Base-by-base conservation (phyloP, 2,888 invertebrate genomes). In the Amiota communis region DNA sequence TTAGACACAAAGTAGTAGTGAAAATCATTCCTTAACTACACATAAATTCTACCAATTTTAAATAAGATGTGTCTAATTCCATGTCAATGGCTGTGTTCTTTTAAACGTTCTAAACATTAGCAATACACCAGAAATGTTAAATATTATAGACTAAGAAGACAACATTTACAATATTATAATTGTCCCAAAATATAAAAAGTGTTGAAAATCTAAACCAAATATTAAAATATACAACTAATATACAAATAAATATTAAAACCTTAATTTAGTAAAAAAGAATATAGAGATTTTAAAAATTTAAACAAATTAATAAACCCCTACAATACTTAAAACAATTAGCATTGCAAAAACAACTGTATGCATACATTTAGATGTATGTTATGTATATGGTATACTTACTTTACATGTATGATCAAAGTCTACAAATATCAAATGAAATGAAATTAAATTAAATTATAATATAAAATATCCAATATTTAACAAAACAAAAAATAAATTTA, bases 261-360 rank as follows among this genome's bases (percentile, higher is more conserved):
- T 17, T 17, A 49, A 23, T 36, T 20, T 53, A 9, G 12, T 17
- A 59, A 59, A 36, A 46, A 36, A 46, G 3, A 63, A 70, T 51
- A 47, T 61, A 63, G 61, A 63, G 15, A 49, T 63, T 49, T 51
- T 36, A 63, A 51, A 8, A 63, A 63, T 46, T 71, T 63, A 63
- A 61, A 71, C 2, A 36, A 64, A 53, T 36, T 20, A 63, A 63
- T n/a, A 71, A 23, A n/a, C n/a, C n/a, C 23, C 8, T 23, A 57
- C 10, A 59, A 49, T 20, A 56, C 15, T 11, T 70, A 57, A 47
- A 59, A 70, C 70, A 70, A 61, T 70, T 61, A 59, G 49, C 20
- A 9, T 12, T n/a, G 12, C 20, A 61, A 70, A 61, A 11, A 61
- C 11, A 57, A 56, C 23, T 12, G 56, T 20, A 57, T 11, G 20